Conservation (phyloP, 2,888 invertebrate genomes). For the Drosophila nr. fundita region DNA sequence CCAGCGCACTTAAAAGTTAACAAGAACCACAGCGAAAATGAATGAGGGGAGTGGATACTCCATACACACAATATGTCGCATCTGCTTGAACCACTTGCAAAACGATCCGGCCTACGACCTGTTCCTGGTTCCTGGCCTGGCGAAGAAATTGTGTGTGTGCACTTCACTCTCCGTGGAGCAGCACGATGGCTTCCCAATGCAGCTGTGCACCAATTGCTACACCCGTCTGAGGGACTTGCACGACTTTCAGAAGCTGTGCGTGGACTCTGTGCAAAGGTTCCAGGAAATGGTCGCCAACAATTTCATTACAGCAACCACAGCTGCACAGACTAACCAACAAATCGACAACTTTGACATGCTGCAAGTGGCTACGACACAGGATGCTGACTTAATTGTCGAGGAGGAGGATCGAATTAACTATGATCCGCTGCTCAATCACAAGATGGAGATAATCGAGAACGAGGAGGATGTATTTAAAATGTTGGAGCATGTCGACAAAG, state of each 20-base stretch:
- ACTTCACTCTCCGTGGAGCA: conserved; percentile 80
- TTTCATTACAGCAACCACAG: conserved; percentile 22
- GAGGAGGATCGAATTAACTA: conserved; percentile 80
- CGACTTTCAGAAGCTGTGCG: conserved; percentile 80
- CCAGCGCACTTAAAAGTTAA: conserved; percentile 8
- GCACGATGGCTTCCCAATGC: conserved; percentile 81
- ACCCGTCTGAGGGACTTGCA: conserved; percentile 78
- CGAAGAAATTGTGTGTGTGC: conserved; percentile 79
- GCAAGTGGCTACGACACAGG: conserved; percentile 55
- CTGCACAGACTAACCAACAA: conserved; percentile 40
- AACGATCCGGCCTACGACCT: conserved; percentile 67
- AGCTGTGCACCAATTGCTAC: conserved; percentile 77
- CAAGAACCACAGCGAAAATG: conserved; percentile 48
- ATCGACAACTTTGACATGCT: conserved; percentile 64
- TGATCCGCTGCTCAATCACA: conserved; percentile 80
- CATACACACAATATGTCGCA: conserved; percentile 81
- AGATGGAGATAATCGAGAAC: conserved; percentile 81
- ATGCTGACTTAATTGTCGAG: conserved; percentile 60
- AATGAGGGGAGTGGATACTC: conserved; percentile 50
- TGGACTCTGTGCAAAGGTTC: conserved; percentile 77
- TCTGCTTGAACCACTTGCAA: conserved; percentile 76
- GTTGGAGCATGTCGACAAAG: conserved; percentile 81
- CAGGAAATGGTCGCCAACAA: conserved; percentile 67
- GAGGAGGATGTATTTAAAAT: conserved; percentile 83
- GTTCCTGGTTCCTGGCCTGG: conserved; percentile 77